These are phyloP conservation scores for Thryonomys swinderianus DNA, from an alignment of 2,113 vertebrate species.

Conservation along the genomic window DNA sequence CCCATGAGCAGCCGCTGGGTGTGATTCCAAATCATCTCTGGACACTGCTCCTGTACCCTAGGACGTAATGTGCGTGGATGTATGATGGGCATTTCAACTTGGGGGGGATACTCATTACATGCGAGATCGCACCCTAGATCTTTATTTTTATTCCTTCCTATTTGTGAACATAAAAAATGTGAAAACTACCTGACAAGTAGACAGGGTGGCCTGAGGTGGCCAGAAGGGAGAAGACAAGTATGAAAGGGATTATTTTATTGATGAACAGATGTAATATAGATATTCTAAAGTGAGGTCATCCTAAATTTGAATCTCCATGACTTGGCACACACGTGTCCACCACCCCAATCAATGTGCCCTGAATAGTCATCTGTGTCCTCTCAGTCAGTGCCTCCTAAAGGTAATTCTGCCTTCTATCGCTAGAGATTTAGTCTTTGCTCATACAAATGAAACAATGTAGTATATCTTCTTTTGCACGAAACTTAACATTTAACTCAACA, in stretches of 20 bases:
- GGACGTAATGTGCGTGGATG: background rate
- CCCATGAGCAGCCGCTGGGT: background rate
- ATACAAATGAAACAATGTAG: background rate
- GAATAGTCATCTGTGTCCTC: background rate
- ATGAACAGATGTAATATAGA: slow-evolving; percentile 4
- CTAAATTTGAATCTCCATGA: slow-evolving; percentile 6
- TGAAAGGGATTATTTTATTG: background rate
- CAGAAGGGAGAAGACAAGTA: background rate
- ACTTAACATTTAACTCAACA: background rate
- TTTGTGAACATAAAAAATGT: background rate
- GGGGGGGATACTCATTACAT: background rate
- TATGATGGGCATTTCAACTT: background rate
- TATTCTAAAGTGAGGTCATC: background rate
- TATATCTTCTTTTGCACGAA: background rate
- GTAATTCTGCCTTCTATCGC: background rate
- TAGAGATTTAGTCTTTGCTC: background rate
- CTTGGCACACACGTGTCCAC: background rate
- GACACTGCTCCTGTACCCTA: background rate
- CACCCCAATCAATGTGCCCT: background rate
- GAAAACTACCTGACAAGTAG: background rate
- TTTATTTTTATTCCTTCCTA: background rate
- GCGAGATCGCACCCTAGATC: background rate
- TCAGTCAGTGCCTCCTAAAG: background rate
- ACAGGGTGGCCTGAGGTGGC: background rate
- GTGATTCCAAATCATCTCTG: background rate